phyloP scores from a whole-genome alignment of 2,888 invertebrate genomes.

The Corbicula japonica region DNA sequence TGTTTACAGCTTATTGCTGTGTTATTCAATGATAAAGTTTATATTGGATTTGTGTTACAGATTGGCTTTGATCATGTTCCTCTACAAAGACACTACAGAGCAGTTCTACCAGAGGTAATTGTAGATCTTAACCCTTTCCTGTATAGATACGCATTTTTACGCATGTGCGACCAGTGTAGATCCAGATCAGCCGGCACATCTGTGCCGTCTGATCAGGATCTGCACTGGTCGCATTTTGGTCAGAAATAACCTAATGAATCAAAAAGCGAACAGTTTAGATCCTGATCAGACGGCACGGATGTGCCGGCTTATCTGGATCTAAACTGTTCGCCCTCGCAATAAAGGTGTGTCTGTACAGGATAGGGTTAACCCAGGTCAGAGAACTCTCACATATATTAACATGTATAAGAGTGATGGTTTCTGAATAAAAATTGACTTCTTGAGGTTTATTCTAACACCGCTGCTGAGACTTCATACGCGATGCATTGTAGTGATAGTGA shows the following conservation, averaged over 20 bases:
- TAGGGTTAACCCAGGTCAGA: too few relatives aligned
- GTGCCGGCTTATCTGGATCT: too few relatives aligned
- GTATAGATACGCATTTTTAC: not conserved
- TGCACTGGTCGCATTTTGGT: not conserved
- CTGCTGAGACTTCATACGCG: too few relatives aligned
- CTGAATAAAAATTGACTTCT: too few relatives aligned
- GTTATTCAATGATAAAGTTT: not conserved
- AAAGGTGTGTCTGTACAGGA: too few relatives aligned
- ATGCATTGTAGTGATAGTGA: too few relatives aligned
- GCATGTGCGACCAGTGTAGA: not conserved
- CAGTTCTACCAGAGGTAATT: conserved; percentile 40
- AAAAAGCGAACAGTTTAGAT: not conserved
- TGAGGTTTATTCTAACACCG: too few relatives aligned
- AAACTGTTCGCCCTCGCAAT: too few relatives aligned
- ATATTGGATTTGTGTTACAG: conserved; percentile 22
- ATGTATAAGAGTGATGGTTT: too few relatives aligned
- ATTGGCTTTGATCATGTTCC: conserved; percentile 4
- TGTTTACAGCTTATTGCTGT: not conserved
- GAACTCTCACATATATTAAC: too few relatives aligned
- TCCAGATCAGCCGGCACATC: not conserved
- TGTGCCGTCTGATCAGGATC: not conserved
- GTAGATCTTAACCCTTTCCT: not conserved
- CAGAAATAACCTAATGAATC: not conserved
- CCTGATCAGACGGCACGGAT: not conserved
- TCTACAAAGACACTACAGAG: conserved; percentile 60